Base-by-base conservation (phyloP, 92 coral and sea anemone species). In the Montipora capitata region DNA sequence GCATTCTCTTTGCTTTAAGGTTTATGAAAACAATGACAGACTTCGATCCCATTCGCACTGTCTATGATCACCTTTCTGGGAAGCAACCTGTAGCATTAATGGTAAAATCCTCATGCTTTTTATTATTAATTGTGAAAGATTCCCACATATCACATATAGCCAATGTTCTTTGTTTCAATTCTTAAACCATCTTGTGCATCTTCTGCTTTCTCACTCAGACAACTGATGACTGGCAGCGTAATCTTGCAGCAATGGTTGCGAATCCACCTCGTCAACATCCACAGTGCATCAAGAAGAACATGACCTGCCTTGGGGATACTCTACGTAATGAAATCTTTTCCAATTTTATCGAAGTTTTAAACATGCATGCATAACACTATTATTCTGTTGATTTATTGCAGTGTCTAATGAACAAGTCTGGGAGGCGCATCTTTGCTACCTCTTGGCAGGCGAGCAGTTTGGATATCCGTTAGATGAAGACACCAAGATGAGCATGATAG, bases 161-260 rank as follows among this genome's bases (percentile, higher is more conserved):
- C 52, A 48, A 12, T 54, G 10, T 9, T 4, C 14, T 61, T 14
- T 3, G 52, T 40, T 2, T 41, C 15, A 5, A 14, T 81, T 81
- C 2, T 42, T 5, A 2, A 2, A 40, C 40, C 17, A 10, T 38
- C 13, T 18, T 6, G 18, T 73, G 38, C 7, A 51, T 44, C 65
- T 16, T 52, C 35, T 68, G 44, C 48, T 63, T 13, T 45, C 17
- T 38, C 18, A 38, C 69, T 43, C 61, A 96, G 96, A 86, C 84
- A 16, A 75, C 91, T 43, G 77, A 89, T 59, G 89, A 93, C 79
- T 98, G 99, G 99, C 92, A 93, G 65, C 78, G 94, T 7, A 94
- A 96, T 83, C 87, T 98, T 0, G 99, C 99, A 16, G 96, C 95
- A 9, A 98, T 98, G 93, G 91, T 98, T 2, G 96, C 99, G 3